Percentiles rank a stretch among this genome's conserved stretches.
Evolutionary conservation across 1,140 invertebrate genomes (phyloP).

Genomic region (Bombyx mandarina): DNA sequence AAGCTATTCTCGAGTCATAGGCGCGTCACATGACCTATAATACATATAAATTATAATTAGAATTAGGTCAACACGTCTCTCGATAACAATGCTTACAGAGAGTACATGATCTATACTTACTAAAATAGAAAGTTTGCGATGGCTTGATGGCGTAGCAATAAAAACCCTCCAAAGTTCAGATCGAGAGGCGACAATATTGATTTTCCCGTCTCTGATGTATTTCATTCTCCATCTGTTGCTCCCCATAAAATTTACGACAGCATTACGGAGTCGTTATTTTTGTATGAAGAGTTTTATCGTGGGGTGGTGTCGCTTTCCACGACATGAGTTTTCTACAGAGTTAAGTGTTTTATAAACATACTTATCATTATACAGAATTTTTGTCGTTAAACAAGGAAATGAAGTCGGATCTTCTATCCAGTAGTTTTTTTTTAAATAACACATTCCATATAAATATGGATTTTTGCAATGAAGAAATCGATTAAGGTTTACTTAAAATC

Average conservation of each 20-base stretch:
- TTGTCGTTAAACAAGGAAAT: too few species aligned
- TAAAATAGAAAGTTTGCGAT: conserved; percentile 20
- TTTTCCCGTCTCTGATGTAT: conserved; percentile 51
- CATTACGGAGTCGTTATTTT: conserved; percentile 64
- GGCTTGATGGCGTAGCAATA: conserved; percentile 33
- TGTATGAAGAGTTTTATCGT: conserved; percentile 62
- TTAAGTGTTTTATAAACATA: conserved; percentile 11
- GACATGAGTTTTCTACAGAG: conserved; percentile 33
- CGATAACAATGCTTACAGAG: too few species aligned
- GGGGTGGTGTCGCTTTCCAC: conserved; percentile 23
- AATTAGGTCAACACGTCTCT: too few species aligned
- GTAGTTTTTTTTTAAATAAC: too few species aligned
- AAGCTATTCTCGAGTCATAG: too few species aligned
- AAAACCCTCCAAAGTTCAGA: conserved; percentile 37
- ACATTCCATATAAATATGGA: too few species aligned
- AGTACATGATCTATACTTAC: conserved; percentile 11
- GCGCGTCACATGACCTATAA: too few species aligned
- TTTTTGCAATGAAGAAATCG: too few species aligned
- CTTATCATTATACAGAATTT: too few species aligned
- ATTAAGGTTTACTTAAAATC: too few species aligned
- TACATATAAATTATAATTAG: too few species aligned
- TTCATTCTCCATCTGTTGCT: conserved; percentile 67
- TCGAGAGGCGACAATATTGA: conserved; percentile 59
- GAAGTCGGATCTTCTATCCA: too few species aligned
- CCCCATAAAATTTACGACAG: conserved; percentile 62